Evolutionary conservation across 2,113 vertebrate species (phyloP), one percentile per base, ranked within the genome.

Genomic region (Motacilla alba): DNA sequence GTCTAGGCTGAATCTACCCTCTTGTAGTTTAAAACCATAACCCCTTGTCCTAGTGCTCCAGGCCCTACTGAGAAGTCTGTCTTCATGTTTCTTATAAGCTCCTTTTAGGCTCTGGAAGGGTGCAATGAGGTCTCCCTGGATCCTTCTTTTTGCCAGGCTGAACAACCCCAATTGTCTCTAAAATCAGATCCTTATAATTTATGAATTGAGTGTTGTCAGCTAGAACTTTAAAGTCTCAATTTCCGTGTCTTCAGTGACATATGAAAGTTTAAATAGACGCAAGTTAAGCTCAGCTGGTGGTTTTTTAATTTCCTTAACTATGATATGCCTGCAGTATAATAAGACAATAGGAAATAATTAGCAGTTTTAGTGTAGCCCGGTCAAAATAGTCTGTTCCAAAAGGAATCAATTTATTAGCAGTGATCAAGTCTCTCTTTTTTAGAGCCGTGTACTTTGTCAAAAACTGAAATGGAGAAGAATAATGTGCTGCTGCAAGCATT

Each of bases 361-460:
- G 13, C 11, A 41, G 35, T 53, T 62, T 83, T 41, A 35, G 15
- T 15, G 21, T 53, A 60, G 21, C 41, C 10, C 49, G 49, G 28
- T 78, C 35, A 79, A 69, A 75, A 52, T 15, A n/a, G 24, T 22
- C 5, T 24, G 39, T 69, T 73, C 59, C 9, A 83, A 68, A 87
- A 50, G 26, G 4, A 66, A 63, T 46, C 4, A 2, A 15, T 60
- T 18, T 62, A 44, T 82, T 95, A 66, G 82, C n/a, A 37, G 6
- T 79, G n/a, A 69, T 52, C 67, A 41, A 75, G 5, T 85, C 6
- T 92, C 47, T 83, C 41, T 59, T 46, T n/a, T 78, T 69, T 77
- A 98, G 98, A 97, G 41, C 98, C 98, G 5, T 98, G 98, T 58
- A 93, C 47, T 33, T 95, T 98, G 92, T 98, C 98, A 81, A 77